Evolutionary conservation across 2,888 invertebrate genomes (phyloP).

Genomic region (Malthinus seriepunctatus): DNA sequence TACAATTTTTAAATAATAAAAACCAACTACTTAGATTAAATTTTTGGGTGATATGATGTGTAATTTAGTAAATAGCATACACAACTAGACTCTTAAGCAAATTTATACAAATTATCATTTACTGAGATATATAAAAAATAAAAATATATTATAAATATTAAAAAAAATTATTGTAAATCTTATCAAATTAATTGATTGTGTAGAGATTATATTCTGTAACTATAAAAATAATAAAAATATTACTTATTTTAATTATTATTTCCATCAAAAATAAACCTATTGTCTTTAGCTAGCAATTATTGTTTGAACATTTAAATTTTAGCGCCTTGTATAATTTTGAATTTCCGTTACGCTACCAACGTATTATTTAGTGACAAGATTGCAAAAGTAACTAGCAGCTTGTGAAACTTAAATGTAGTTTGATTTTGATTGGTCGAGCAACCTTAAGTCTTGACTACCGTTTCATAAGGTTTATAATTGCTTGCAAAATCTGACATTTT

Average conservation of each 20-base stretch:
- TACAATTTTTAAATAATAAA: background rate
- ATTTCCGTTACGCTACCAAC: too few species aligned
- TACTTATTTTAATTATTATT: slow-evolving; percentile 59
- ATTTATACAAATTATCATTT: slow-evolving; percentile 14
- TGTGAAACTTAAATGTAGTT: too few species aligned
- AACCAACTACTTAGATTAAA: slow-evolving; percentile 16
- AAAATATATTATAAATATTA: slow-evolving; percentile 4
- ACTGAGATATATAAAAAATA: background rate
- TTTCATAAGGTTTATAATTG: background rate
- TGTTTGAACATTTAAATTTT: too few species aligned
- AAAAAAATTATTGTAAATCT: slow-evolving; percentile 16
- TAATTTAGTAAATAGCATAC: slow-evolving; percentile 17
- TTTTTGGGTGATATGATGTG: slow-evolving; percentile 21
- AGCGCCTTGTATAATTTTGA: too few species aligned
- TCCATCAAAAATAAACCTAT: background rate
- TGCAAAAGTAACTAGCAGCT: too few species aligned
- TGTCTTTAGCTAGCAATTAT: too few species aligned
- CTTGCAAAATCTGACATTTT: background rate
- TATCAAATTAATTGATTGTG: slow-evolving; percentile 11
- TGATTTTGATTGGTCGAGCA: too few species aligned
- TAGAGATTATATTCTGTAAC: slow-evolving; percentile 27
- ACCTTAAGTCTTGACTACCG: too few species aligned
- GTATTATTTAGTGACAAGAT: too few species aligned
- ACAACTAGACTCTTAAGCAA: slow-evolving; percentile 19
- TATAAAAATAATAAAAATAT: slow-evolving; percentile 70